phyloP scores from a whole-genome alignment of 2,113 vertebrate species.

The Thamnaconus septentrionalis region DNA sequence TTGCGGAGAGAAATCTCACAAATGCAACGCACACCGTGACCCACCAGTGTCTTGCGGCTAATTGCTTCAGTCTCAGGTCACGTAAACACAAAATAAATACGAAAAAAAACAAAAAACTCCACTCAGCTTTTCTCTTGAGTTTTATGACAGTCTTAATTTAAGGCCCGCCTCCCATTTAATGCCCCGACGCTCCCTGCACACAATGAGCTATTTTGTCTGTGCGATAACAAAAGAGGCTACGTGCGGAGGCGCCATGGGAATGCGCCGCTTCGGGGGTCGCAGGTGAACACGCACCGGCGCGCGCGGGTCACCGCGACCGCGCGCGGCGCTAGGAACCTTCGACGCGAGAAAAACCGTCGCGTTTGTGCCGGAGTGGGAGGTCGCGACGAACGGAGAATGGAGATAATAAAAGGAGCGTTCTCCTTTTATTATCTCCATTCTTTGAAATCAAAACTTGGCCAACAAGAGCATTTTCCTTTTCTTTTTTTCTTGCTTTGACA shows the following conservation, averaged over 20 bases:
- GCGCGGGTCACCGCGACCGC: constrained; percentile 18
- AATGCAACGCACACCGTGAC: too few species aligned
- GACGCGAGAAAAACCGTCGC: background rate
- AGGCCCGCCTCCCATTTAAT: constrained; percentile 1
- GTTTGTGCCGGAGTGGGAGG: constrained; percentile 31
- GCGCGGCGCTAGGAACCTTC: background rate
- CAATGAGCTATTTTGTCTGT: constrained; percentile 46
- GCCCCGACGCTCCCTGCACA: constrained; percentile 40
- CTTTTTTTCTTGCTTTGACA: constrained; percentile 16
- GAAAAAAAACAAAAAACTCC: too few species aligned
- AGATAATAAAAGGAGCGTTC: background rate
- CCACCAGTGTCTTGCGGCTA: too few species aligned
- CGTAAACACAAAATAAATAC: too few species aligned
- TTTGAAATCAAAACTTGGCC: constrained; percentile 67
- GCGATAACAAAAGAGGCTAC: constrained; percentile 54
- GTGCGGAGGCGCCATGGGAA: constrained; percentile 65
- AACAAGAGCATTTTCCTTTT: constrained; percentile 13
- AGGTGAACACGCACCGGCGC: constrained; percentile 46
- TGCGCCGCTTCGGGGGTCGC: constrained; percentile 31
- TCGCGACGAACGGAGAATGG: too few species aligned
- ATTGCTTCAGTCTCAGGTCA: too few species aligned
- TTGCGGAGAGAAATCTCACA: too few species aligned
- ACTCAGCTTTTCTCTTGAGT: too few species aligned
- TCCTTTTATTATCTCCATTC: constrained; percentile 59
- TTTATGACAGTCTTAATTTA: background rate